Conservation (phyloP, 2,113 vertebrate genomes). For the Bubalus kerabau region DNA sequence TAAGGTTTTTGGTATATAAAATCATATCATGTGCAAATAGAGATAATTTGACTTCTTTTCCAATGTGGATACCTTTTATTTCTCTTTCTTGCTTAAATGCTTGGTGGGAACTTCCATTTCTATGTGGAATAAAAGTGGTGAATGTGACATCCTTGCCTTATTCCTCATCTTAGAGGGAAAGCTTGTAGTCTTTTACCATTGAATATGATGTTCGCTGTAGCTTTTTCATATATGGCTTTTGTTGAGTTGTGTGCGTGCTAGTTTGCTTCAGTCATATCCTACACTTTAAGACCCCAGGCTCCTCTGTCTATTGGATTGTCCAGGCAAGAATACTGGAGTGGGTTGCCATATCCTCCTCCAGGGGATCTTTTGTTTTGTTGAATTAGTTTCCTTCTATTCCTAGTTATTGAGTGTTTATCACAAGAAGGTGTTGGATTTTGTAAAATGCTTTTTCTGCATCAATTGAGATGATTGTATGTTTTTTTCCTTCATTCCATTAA, state of each 20-base stretch:
- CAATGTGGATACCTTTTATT: not conserved
- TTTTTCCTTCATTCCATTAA: not conserved
- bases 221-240: not conserved
- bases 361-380: not conserved
- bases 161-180: not conserved
- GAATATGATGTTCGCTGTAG: not conserved
- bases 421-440: not conserved
- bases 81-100: not conserved
- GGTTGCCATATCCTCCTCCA: not conserved
- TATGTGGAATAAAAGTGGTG: not conserved
- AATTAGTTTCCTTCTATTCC: not conserved
- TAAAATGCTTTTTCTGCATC: not conserved
- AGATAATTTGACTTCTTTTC: not conserved
- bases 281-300: not conserved
- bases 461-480: not conserved
- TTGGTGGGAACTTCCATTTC: not conserved
- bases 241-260: accelerated
- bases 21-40: not conserved
- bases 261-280: not conserved
- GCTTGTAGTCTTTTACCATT: not conserved
- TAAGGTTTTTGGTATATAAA: not conserved
- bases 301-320: not conserved
- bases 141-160: not conserved
- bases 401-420: not conserved
- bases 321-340: not conserved